Percentiles rank a stretch among this genome's conserved stretches.
Conservation (phyloP, 2,888 invertebrate genomes). For the Reticulitermes lucifugus region DNA sequence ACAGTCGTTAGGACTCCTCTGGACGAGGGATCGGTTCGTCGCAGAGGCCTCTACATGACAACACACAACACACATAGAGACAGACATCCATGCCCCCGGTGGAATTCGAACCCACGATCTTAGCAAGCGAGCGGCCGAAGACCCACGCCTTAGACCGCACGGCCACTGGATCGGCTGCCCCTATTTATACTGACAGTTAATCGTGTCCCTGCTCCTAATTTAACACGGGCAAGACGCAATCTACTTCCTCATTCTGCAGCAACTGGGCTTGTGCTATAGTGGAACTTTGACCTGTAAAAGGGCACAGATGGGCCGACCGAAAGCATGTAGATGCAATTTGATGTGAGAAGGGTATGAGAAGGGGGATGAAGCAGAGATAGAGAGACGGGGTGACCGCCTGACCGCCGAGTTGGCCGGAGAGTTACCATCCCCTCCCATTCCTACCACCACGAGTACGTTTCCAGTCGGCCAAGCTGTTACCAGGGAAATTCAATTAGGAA, state of each 20-base stretch:
- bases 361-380: not conserved
- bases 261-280: not conserved
- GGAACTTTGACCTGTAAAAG: conserved; percentile 38
- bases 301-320: conserved; percentile 36
- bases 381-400: not conserved
- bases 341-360: conserved; percentile 2
- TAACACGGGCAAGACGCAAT: not conserved
- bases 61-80: no score
- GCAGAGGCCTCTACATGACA: no score
- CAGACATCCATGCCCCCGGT: no score
- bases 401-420: not conserved
- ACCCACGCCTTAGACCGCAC: no score
- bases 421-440: not conserved
- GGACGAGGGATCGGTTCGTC: no score
- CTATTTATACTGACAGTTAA: no score
- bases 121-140: no score
- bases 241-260: not conserved
- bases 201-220: not conserved
- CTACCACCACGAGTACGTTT: not conserved
- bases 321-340: conserved; percentile 35
- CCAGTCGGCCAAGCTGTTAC: conserved; percentile 50
- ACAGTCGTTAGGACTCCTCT: no score
- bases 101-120: no score
- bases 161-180: no score
- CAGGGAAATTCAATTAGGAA: conserved; percentile 49